A percentile compares a stretch with the other conserved stretches of the same genome.
These are phyloP conservation scores for Orthosia gracilis DNA, from an alignment of 2,888 invertebrate species.

Conservation along the genomic window DNA sequence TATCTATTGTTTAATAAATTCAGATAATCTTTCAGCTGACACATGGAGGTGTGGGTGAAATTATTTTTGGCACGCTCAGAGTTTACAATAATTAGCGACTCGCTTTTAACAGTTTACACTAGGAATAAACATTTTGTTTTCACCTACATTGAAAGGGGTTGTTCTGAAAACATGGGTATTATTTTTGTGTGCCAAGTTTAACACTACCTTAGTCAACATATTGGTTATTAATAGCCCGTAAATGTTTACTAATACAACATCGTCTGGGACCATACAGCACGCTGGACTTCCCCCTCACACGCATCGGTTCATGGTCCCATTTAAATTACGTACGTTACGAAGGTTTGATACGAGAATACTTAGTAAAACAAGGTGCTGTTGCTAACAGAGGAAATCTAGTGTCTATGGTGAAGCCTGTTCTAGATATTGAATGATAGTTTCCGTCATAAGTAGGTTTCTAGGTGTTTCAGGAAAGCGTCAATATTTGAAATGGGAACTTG, in stretches of 20 bases:
- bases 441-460: constrained; percentile 45
- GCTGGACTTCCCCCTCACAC: constrained; percentile 39
- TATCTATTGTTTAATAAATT: constrained; percentile 40
- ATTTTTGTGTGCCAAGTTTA: constrained; percentile 23
- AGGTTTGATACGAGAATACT: constrained; percentile 1
- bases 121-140: constrained; percentile 31
- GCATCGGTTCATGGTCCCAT: constrained; percentile 44
- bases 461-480: constrained; percentile 32
- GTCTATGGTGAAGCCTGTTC: constrained; percentile 28
- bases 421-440: constrained; percentile 45
- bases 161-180: constrained; percentile 9
- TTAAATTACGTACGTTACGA: constrained; percentile 15
- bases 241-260: constrained; percentile 52
- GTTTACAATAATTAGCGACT: constrained; percentile 53
- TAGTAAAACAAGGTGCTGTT: constrained; percentile 38
- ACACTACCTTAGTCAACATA: constrained; percentile 30
- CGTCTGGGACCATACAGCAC: constrained; percentile 10
- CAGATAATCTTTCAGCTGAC: constrained; percentile 51
- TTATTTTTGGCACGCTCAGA: constrained; percentile 55
- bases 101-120: constrained; percentile 33
- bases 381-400: constrained; percentile 15
- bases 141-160: not conserved
- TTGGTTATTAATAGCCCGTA: constrained; percentile 37
- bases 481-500: constrained; percentile 34
- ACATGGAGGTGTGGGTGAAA: constrained; percentile 55